A percentile compares a stretch with the other conserved stretches of the same genome.
These are phyloP conservation scores for Oscheius onirici DNA, from an alignment of 2,888 invertebrate genomes.

Conservation along the genomic window DNA sequence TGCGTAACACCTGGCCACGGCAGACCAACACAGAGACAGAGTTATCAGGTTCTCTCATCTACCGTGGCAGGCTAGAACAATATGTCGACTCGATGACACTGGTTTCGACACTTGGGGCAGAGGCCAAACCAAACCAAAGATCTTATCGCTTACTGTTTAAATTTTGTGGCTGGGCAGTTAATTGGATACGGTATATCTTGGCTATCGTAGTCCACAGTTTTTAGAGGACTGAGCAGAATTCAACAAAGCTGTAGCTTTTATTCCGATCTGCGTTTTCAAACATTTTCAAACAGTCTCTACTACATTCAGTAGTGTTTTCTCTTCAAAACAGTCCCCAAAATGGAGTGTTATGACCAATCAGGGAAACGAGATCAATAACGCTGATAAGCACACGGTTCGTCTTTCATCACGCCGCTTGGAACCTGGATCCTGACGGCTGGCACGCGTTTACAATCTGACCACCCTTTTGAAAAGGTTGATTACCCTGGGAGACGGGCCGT, in stretches of 20 bases:
- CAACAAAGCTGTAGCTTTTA: no score
- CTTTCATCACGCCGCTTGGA: constrained; percentile 31
- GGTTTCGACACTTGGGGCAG: neutral
- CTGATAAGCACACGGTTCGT: constrained; percentile 29
- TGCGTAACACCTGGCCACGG: constrained; percentile 30
- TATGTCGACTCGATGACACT: neutral
- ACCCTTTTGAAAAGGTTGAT: neutral
- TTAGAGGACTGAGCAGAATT: no score
- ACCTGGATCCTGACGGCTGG: constrained; percentile 27
- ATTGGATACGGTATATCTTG: no score
- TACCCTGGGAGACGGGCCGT: neutral
- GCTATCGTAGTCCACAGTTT: no score
- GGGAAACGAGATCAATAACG: constrained; percentile 32
- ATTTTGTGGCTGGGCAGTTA: neutral
- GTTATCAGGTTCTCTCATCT: constrained; percentile 4
- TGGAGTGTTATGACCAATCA: constrained; percentile 26
- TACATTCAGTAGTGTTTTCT: no score
- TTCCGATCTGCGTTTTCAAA: no score
- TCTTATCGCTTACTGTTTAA: constrained; percentile 15
- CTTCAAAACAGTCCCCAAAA: neutral
- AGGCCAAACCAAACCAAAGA: constrained; percentile 23
- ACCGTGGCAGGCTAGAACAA: constrained; percentile 9
- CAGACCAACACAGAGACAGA: neutral
- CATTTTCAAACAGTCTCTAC: no score
- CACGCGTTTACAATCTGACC: constrained; percentile 9